Conservation (phyloP, 2,113 vertebrate species). For the Lepisosteus osseus region DNA sequence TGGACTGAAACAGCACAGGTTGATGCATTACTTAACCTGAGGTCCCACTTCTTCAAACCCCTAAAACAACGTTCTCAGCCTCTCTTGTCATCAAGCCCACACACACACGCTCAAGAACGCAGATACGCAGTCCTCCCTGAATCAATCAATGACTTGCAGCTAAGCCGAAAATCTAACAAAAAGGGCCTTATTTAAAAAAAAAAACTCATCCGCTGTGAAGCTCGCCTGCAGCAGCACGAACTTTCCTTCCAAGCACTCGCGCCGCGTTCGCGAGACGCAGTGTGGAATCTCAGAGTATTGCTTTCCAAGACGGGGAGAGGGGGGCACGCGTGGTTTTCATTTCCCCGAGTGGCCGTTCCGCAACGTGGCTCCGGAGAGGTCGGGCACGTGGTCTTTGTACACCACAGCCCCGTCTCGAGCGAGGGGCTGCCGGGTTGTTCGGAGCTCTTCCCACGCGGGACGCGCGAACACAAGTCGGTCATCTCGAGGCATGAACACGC, state of each 20-base stretch:
- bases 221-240: background rate
- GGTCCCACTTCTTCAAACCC: no score
- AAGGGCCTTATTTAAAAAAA: background rate
- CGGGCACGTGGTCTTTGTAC: slow-evolving; percentile 3
- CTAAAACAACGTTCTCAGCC: no score
- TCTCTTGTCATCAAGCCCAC: no score
- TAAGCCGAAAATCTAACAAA: background rate
- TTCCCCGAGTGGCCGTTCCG: slow-evolving; percentile 37
- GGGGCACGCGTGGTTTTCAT: slow-evolving; percentile 37
- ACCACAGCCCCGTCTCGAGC: background rate
- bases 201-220: background rate
- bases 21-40: no score
- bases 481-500: background rate
- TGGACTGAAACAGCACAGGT: no score
- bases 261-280: background rate
- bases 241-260: slow-evolving; percentile 19
- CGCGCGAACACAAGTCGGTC: background rate
- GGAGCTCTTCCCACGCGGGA: slow-evolving; percentile 11
- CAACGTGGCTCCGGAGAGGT: slow-evolving; percentile 8
- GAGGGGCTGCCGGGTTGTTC: background rate
- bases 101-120: no score
- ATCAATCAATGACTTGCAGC: background rate
- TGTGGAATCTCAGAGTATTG: slow-evolving; percentile 27
- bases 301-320: slow-evolving; percentile 32
- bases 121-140: no score